These are phyloP conservation scores for Antheraea mylitta DNA, from an alignment of 1,140 invertebrate genomes.

Conservation along the genomic window DNA sequence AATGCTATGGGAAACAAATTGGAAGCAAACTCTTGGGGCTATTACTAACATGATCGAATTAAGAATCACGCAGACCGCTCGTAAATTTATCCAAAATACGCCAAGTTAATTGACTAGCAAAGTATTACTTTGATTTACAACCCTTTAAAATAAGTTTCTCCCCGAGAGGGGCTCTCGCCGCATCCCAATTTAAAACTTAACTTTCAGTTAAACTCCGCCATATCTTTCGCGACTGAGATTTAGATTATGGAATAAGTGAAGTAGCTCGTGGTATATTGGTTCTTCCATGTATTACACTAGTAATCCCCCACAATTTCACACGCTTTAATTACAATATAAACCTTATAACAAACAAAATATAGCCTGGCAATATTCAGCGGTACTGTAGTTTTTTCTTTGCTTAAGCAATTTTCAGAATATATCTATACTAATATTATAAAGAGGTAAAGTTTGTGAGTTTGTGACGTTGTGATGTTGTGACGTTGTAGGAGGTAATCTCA, in stretches of 20 bases:
- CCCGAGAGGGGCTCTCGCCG: conserved; percentile 35
- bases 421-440: too few species aligned
- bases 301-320: too few species aligned
- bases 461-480: too few species aligned
- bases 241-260: conserved; percentile 54
- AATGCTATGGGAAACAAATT: background rate
- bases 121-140: conserved; percentile 62
- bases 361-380: background rate
- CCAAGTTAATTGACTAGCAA: conserved; percentile 48
- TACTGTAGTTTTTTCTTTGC: too few species aligned
- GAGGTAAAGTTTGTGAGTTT: too few species aligned
- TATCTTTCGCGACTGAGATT: conserved; percentile 46
- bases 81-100: conserved; percentile 31
- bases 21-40: background rate
- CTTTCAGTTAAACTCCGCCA: conserved; percentile 58
- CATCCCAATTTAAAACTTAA: conserved; percentile 54
- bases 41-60: conserved; percentile 1
- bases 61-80: conserved; percentile 17
- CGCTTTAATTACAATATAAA: too few species aligned
- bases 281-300: background rate
- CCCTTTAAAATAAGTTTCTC: conserved; percentile 56
- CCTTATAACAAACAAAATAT: too few species aligned
- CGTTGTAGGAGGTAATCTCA: too few species aligned
- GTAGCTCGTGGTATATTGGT: conserved; percentile 21
- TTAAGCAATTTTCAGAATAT: too few species aligned